Evolutionary conservation across 2,888 invertebrate genomes (phyloP).

Genomic region (Mactromeris polynyma): DNA sequence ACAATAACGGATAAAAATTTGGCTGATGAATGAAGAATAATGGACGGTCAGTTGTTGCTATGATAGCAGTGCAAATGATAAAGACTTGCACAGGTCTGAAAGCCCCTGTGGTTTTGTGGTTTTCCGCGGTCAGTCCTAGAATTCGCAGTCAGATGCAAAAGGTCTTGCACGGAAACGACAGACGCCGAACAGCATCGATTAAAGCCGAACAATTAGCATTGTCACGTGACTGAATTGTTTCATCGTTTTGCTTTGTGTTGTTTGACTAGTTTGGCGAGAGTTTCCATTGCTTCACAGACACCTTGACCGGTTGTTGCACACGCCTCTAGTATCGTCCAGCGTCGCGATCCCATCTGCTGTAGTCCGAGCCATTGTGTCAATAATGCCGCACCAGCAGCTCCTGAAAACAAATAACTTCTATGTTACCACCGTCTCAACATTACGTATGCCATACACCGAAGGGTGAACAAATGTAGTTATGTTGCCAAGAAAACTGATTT

Average conservation of each 20-base stretch:
- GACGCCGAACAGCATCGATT: not conserved
- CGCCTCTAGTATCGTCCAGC: conserved; percentile 61
- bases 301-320: conserved; percentile 82
- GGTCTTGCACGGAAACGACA: not conserved
- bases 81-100: not conserved
- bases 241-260: conserved; percentile 58
- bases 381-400: conserved; percentile 41
- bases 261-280: conserved; percentile 79
- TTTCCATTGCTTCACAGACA: conserved; percentile 82
- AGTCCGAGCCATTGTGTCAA: conserved; percentile 54
- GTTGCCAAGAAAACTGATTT: no score
- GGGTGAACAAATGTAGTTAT: no score
- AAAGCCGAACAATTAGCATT: not conserved
- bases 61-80: not conserved
- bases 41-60: not conserved
- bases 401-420: conserved; percentile 18
- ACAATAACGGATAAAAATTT: not conserved
- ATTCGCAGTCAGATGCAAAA: not conserved
- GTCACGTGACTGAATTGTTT: conserved; percentile 2
- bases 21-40: not conserved
- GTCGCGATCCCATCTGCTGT: conserved; percentile 41
- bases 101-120: not conserved
- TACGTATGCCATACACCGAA: no score
- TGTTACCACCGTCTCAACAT: no score
- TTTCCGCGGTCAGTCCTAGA: not conserved